Evolutionary conservation across 2,888 invertebrate genomes (phyloP).

Genomic region (Pristionchus japonicus): DNA sequence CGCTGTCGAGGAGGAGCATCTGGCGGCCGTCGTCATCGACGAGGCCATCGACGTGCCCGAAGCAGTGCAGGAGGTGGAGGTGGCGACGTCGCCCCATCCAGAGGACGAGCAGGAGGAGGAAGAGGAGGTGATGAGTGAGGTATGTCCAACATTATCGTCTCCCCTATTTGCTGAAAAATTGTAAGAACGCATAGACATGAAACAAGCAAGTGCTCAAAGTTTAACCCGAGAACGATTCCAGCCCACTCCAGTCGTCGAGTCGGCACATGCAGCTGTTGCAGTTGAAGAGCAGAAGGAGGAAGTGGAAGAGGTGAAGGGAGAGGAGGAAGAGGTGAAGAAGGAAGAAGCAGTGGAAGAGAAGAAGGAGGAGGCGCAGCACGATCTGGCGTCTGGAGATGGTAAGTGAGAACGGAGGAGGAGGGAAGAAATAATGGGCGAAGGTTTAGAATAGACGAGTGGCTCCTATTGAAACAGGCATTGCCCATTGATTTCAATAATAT

Average conservation of each 20-base stretch:
- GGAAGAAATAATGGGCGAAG: not conserved
- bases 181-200: not conserved
- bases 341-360: not conserved
- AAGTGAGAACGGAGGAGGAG: not conserved
- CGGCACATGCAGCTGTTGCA: not conserved
- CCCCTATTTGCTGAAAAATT: not conserved
- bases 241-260: not conserved
- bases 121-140: not conserved
- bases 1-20: not conserved
- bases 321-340: not conserved
- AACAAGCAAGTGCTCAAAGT: not conserved
- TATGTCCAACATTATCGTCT: not conserved
- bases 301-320: not conserved
- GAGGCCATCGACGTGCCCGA: not conserved
- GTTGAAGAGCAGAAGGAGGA: not conserved
- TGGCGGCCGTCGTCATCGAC: not conserved
- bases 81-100: not conserved
- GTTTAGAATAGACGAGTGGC: not conserved
- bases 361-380: not conserved
- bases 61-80: not conserved
- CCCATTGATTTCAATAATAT: not conserved
- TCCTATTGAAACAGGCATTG: not conserved
- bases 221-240: not conserved
- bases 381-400: constrained; percentile 30
- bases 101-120: not conserved